Percentiles rank a stretch among this genome's conserved stretches.
Evolutionary conservation across 64 coral and sea anemone genomes (phyloP).

Genomic region (Dendronephthya gigantea): DNA sequence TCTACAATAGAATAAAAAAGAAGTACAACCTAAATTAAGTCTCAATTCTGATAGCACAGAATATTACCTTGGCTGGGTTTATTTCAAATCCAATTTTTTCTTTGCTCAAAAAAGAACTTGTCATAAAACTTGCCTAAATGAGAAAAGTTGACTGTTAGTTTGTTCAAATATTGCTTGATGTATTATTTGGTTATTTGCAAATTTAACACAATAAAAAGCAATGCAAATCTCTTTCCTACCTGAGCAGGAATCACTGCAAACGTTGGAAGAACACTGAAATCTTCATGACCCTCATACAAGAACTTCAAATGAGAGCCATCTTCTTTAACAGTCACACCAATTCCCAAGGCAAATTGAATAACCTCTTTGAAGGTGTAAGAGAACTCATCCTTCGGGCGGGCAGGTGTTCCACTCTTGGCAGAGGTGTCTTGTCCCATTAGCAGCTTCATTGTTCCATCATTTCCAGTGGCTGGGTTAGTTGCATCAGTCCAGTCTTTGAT

Average conservation of each 20-base stretch:
- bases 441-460: background rate
- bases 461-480: background rate
- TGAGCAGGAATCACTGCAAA: constrained; percentile 74
- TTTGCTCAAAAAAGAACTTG: background rate
- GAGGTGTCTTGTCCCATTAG: background rate
- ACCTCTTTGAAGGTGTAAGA: constrained; percentile 56
- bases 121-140: background rate
- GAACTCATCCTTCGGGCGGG: background rate
- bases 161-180: no score
- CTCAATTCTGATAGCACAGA: background rate
- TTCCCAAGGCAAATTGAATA: constrained; percentile 81
- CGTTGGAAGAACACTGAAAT: constrained; percentile 71
- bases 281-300: constrained; percentile 66
- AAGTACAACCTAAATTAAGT: no score
- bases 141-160: background rate
- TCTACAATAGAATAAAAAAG: no score
- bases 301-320: constrained; percentile 89
- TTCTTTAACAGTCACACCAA: constrained; percentile 57
- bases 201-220: background rate
- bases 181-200: background rate
- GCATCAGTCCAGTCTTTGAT: constrained; percentile 71
- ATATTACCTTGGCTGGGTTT: background rate
- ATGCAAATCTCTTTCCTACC: constrained; percentile 17
- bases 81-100: background rate
- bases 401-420: background rate